A percentile compares a stretch with the other conserved stretches of the same genome.
phyloP scores from a whole-genome alignment of 2,797 vertebrate species.

The Sardinella longiceps region DNA sequence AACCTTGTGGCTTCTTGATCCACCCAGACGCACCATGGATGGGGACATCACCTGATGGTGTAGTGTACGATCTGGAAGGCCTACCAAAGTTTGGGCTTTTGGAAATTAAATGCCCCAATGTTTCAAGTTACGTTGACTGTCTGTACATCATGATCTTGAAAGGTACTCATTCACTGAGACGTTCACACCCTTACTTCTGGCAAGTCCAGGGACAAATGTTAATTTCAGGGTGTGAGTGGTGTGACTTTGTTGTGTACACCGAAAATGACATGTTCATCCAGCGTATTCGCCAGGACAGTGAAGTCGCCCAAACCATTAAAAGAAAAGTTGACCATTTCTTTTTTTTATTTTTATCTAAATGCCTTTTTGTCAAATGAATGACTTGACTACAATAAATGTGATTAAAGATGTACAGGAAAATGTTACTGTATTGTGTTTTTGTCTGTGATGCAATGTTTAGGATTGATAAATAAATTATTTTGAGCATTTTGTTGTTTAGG shows the following conservation, averaged over 20 bases:
- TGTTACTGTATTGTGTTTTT: no score
- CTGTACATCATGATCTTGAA: not conserved
- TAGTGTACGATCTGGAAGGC: conserved; percentile 27
- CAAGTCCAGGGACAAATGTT: conserved; percentile 33
- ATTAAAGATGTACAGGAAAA: no score
- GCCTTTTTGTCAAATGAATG: no score
- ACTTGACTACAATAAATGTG: no score
- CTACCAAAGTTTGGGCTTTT: conserved; percentile 16
- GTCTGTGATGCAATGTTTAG: no score
- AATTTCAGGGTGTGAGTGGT: conserved; percentile 24
- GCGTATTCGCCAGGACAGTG: not conserved
- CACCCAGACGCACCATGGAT: conserved; percentile 43
- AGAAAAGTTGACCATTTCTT: not conserved
- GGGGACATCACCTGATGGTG: conserved; percentile 33
- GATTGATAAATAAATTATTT: no score
- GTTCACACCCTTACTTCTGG: conserved; percentile 28
- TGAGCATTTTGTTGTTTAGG: no score
- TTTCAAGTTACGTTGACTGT: no score
- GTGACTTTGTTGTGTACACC: conserved; percentile 31
- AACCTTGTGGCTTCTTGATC: no score
- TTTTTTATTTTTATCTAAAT: no score
- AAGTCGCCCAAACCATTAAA: conserved; percentile 11
- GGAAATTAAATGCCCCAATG: no score
- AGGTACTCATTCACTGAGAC: not conserved
- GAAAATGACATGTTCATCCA: conserved; percentile 24